Evolutionary conservation across 2,888 invertebrate species (phyloP).

Genomic region (Gymnoscelis rufifasciata): DNA sequence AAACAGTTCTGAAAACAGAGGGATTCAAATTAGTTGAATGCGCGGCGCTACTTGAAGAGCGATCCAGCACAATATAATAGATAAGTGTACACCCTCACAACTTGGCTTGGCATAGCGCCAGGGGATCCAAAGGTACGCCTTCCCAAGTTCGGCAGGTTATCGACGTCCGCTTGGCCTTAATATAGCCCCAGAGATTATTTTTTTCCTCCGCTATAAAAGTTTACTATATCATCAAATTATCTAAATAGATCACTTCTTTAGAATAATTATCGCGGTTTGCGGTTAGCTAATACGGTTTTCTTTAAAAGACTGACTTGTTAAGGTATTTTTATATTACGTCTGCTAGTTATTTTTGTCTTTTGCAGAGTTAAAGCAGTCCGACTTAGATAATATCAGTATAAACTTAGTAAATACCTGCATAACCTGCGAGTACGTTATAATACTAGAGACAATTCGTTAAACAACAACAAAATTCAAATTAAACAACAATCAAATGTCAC

Average conservation of each 20-base stretch:
- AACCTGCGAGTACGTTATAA: too few relatives aligned
- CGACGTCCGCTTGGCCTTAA: constrained; percentile 62
- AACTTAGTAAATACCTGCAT: too few relatives aligned
- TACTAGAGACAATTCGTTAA: too few relatives aligned
- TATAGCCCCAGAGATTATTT: constrained; percentile 53
- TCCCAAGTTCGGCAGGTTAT: constrained; percentile 63
- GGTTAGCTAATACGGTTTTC: constrained; percentile 30
- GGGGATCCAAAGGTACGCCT: constrained; percentile 32
- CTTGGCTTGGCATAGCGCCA: constrained; percentile 53
- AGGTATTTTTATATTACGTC: too few relatives aligned
- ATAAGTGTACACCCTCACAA: constrained; percentile 38
- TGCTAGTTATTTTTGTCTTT: too few relatives aligned
- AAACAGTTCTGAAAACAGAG: constrained; percentile 24
- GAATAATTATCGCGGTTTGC: constrained; percentile 51
- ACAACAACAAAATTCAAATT: background rate
- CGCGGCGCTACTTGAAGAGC: constrained; percentile 31
- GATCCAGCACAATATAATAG: constrained; percentile 32
- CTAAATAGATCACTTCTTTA: constrained; percentile 57
- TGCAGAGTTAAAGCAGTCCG: too few relatives aligned
- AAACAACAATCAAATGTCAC: background rate
- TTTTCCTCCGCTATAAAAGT: constrained; percentile 57
- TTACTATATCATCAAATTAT: constrained; percentile 57
- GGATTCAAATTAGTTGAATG: constrained; percentile 41
- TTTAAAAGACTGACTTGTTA: too few relatives aligned
- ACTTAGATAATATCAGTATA: too few relatives aligned